These are phyloP conservation scores for Hydrozoanthus tunicans DNA, from an alignment of 64 coral and sea anemone species.

Conservation along the genomic window DNA sequence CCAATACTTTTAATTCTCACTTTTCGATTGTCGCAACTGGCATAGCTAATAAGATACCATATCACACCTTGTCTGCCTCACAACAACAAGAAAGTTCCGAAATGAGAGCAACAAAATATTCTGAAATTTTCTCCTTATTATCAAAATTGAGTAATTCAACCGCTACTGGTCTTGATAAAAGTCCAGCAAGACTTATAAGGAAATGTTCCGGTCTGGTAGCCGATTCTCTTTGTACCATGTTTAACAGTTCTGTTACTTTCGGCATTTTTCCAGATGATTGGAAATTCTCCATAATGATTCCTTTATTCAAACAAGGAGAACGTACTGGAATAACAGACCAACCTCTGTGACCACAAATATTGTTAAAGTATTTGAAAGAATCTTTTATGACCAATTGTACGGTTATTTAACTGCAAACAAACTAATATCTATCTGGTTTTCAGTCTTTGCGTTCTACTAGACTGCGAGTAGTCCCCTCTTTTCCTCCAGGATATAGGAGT, in stretches of 20 bases:
- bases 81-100: conserved; percentile 31
- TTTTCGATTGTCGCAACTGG: conserved; percentile 48
- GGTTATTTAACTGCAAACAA: neutral
- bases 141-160: conserved; percentile 35
- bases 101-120: conserved; percentile 32
- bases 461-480: too few relatives aligned
- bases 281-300: neutral
- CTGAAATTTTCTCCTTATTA: conserved; percentile 26
- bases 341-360: neutral
- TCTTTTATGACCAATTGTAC: neutral
- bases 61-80: conserved; percentile 34
- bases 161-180: neutral
- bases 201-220: neutral
- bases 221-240: neutral
- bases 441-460: neutral
- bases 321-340: neutral
- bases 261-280: neutral
- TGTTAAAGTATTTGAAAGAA: neutral
- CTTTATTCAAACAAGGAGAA: conserved; percentile 1
- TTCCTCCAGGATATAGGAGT: too few relatives aligned
- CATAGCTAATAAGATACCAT: conserved; percentile 41
- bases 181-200: neutral
- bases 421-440: neutral
- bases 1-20: conserved; percentile 48
- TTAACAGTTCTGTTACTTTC: neutral